Conservation (phyloP, 2,113 vertebrate genomes). For the Lichenostomus cassidix region DNA sequence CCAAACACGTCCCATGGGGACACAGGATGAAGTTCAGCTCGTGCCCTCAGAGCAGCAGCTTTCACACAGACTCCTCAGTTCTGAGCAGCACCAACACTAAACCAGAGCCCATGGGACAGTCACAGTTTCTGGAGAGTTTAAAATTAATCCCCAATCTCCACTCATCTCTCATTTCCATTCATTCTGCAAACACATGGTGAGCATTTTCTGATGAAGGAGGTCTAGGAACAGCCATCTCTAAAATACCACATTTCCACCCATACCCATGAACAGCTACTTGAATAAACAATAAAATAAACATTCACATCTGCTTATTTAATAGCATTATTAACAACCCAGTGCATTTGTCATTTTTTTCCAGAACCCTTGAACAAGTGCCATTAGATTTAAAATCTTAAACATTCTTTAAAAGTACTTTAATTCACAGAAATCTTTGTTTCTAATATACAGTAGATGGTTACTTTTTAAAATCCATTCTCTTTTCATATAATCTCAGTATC, state of each 20-base stretch:
- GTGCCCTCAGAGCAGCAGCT: background rate
- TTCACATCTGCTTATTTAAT: conserved; percentile 56
- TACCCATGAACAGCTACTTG: conserved; percentile 5
- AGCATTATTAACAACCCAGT: conserved; percentile 42
- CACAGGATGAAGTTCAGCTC: fast-evolving
- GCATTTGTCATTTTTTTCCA: conserved; percentile 34
- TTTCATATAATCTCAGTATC: conserved; percentile 72
- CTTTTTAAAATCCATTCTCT: conserved; percentile 73
- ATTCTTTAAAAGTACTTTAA: conserved; percentile 80
- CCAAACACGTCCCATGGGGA: fast-evolving
- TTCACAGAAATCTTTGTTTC: conserved; percentile 75
- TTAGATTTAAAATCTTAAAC: conserved; percentile 69
- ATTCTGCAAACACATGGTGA: background rate
- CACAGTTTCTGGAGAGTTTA: background rate
- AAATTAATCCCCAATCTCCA: background rate
- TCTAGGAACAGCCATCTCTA: background rate
- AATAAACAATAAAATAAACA: conserved; percentile 44
- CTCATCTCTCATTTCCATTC: background rate
- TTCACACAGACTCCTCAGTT: background rate
- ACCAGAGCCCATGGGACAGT: fast-evolving
- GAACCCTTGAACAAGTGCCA: conserved; percentile 66
- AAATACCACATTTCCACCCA: background rate
- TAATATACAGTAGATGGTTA: conserved; percentile 76
- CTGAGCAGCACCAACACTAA: background rate
- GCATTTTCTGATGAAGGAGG: background rate